Percentiles rank a stretch among this genome's conserved stretches.
Evolutionary conservation across 2,888 invertebrate genomes (phyloP).

Genomic region (Acleris holmiana): DNA sequence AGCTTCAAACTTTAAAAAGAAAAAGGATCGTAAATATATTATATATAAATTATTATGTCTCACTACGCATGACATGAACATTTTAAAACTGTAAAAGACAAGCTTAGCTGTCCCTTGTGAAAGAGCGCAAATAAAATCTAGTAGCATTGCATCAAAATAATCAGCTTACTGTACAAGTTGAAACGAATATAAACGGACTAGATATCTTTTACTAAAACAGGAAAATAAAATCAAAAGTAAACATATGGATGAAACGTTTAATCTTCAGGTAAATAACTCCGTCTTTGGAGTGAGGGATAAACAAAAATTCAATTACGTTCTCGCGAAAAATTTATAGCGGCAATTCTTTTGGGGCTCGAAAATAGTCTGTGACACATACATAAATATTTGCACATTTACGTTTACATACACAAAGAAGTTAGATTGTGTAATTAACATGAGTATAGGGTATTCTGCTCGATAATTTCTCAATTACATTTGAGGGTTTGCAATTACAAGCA

Average conservation of each 20-base stretch:
- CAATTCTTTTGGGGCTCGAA: slow-evolving; percentile 17
- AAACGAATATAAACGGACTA: background rate
- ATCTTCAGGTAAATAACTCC: slow-evolving; percentile 20
- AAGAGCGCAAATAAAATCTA: too few species aligned
- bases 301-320: slow-evolving; percentile 26
- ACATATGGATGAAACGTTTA: slow-evolving; percentile 18
- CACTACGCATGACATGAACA: too few species aligned
- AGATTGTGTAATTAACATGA: slow-evolving; percentile 9
- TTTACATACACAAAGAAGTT: slow-evolving; percentile 4
- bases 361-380: slow-evolving; percentile 8
- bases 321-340: slow-evolving; percentile 23
- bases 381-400: slow-evolving; percentile 8
- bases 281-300: slow-evolving; percentile 18
- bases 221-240: slow-evolving; percentile 3
- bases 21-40: too few species aligned
- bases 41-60: too few species aligned
- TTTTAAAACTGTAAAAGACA: too few species aligned
- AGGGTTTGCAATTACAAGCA: slow-evolving; percentile 2
- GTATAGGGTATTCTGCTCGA: slow-evolving; percentile 5
- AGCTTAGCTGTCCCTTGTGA: too few species aligned
- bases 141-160: too few species aligned
- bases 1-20: too few species aligned
- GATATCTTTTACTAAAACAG: background rate
- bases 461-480: slow-evolving; percentile 25
- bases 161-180: too few species aligned